Evolutionary conservation across 2,888 invertebrate genomes (phyloP).

Genomic region (Plemyria rubiginata): DNA sequence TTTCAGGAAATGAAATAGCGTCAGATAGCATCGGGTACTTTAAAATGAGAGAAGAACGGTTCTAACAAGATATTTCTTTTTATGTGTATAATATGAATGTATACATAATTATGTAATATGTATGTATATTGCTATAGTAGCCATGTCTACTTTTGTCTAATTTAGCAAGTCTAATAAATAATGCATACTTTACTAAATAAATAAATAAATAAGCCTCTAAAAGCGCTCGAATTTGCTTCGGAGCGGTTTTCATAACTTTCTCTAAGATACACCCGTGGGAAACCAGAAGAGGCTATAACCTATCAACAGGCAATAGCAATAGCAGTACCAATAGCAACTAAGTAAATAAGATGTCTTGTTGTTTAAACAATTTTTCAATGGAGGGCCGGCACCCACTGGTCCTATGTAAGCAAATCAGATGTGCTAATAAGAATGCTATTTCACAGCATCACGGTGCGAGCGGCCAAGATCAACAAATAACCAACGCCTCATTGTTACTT

Average conservation of each 20-base stretch:
- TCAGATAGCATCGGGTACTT: neutral
- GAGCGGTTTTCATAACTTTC: neutral
- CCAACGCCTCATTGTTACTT: no score
- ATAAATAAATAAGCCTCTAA: neutral
- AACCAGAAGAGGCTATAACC: neutral
- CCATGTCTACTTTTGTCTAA: neutral
- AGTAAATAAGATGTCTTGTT: no score
- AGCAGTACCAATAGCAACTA: no score
- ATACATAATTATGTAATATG: no score
- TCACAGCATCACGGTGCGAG: no score
- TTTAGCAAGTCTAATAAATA: neutral
- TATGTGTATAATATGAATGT: neutral
- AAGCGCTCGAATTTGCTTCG: neutral
- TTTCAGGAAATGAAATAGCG: constrained; percentile 26
- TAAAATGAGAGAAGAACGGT: neutral
- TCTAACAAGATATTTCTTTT: neutral
- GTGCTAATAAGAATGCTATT: no score
- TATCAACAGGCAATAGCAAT: no score
- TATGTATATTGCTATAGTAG: no score
- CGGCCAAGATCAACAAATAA: no score
- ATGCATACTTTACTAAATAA: neutral
- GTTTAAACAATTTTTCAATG: no score
- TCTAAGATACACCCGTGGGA: neutral
- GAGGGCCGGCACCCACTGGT: no score
- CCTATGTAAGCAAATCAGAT: no score